Percentiles rank a stretch among this genome's conserved stretches.
Evolutionary conservation across 2,888 invertebrate species (phyloP).

Genomic region (Drosophila maculinotata): DNA sequence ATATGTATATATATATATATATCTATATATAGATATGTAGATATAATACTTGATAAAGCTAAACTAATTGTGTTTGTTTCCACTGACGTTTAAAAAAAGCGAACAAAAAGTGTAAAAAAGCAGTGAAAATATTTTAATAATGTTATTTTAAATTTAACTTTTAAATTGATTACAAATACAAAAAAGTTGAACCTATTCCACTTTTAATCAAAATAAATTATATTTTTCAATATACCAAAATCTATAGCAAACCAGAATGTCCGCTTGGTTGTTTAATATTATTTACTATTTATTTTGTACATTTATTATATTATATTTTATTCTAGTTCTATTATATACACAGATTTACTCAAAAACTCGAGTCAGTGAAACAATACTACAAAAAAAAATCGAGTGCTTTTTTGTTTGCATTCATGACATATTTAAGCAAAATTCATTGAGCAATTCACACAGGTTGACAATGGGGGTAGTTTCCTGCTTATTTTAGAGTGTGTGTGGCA

Average conservation of each 20-base stretch:
- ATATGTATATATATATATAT: not conserved
- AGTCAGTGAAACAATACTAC: not conserved
- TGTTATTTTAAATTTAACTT: too few species aligned
- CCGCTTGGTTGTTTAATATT: too few species aligned
- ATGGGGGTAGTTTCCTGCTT: constrained; percentile 9
- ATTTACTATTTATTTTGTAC: too few species aligned
- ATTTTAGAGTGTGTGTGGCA: not conserved
- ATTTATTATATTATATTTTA: too few species aligned
- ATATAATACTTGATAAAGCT: constrained; percentile 10
- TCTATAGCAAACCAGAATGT: too few species aligned
- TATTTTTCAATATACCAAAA: too few species aligned
- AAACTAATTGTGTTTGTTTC: constrained; percentile 12
- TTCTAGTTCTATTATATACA: not conserved
- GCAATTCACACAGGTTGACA: constrained; percentile 22
- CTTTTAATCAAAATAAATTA: too few species aligned
- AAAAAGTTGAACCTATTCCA: too few species aligned
- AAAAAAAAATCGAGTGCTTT: not conserved
- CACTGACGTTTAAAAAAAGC: not conserved
- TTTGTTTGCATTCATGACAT: constrained; percentile 1
- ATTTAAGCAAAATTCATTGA: constrained; percentile 10
- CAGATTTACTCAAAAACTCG: not conserved
- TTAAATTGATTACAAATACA: too few species aligned
- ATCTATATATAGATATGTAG: not conserved
- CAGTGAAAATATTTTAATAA: not conserved
- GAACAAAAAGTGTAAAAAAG: not conserved